phyloP scores from a whole-genome alignment of 2,888 invertebrate genomes.

The Poecilus cupreus region DNA sequence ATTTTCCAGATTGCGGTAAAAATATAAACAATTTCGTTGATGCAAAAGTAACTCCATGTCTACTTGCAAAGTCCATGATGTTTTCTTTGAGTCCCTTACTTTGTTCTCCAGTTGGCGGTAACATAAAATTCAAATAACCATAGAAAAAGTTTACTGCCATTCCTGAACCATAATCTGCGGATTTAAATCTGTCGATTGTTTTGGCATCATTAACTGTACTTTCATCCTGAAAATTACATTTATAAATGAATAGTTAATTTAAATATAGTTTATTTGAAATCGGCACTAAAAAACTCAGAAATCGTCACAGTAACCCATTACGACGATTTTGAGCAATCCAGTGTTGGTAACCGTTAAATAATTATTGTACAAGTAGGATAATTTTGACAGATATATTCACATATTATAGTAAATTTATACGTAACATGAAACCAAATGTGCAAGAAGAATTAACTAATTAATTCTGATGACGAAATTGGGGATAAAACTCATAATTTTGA shows the following conservation, averaged over 20 bases:
- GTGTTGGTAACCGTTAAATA: too few relatives aligned
- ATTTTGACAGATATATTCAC: too few relatives aligned
- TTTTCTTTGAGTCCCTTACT: slow-evolving; percentile 69
- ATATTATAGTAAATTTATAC: too few relatives aligned
- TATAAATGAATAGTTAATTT: not conserved
- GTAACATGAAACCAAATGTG: too few relatives aligned
- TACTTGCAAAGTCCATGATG: slow-evolving; percentile 72
- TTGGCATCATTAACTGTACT: slow-evolving; percentile 67
- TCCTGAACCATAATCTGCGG: slow-evolving; percentile 77
- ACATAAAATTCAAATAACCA: slow-evolving; percentile 77
- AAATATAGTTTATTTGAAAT: too few relatives aligned
- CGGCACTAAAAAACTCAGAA: too few relatives aligned
- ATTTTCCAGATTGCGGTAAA: slow-evolving; percentile 77
- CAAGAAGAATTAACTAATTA: too few relatives aligned
- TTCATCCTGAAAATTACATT: slow-evolving; percentile 65
- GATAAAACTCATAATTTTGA: too few relatives aligned
- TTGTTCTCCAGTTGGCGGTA: slow-evolving; percentile 72
- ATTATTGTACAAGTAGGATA: too few relatives aligned
- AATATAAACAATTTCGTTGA: slow-evolving; percentile 78
- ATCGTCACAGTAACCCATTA: too few relatives aligned
- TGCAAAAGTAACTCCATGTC: slow-evolving; percentile 73
- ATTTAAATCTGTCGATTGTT: slow-evolving; percentile 69
- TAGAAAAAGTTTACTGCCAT: slow-evolving; percentile 81
- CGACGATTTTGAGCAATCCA: too few relatives aligned
- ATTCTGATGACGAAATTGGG: too few relatives aligned